phyloP scores from a whole-genome alignment of 2,797 vertebrate genomes.

The Macrochelys suwanniensis region DNA sequence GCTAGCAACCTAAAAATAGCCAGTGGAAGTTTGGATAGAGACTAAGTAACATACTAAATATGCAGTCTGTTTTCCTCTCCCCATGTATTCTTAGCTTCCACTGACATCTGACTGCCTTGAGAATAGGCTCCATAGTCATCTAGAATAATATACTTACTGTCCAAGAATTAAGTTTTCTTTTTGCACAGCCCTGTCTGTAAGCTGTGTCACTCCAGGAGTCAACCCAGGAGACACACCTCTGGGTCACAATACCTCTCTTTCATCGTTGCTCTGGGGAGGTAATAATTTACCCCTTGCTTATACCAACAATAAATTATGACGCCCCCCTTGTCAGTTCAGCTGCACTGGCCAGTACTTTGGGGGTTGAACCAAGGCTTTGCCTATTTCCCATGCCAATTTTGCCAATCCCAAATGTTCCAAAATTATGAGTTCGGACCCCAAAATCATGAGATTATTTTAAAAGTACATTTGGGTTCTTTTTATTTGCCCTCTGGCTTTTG shows the following conservation, averaged over 20 bases:
- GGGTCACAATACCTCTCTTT: neutral
- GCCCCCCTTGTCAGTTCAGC: neutral
- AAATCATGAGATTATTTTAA: neutral
- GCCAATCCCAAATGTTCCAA: neutral
- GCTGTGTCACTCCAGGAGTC: neutral
- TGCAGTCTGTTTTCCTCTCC: fast-evolving
- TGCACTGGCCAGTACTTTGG: neutral
- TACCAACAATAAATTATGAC: neutral
- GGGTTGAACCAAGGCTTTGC: neutral
- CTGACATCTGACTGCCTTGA: fast-evolving
- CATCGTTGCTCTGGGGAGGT: neutral
- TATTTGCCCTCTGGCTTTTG: neutral
- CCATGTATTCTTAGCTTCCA: neutral
- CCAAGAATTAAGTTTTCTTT: neutral
- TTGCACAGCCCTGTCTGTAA: neutral
- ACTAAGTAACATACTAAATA: neutral
- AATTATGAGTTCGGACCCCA: neutral
- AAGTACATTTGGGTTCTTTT: neutral
- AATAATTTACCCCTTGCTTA: neutral
- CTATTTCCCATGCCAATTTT: neutral
- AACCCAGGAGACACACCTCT: neutral
- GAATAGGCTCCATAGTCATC: neutral
- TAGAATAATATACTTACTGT: neutral
- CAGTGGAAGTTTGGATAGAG: neutral
- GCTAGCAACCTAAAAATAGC: neutral